Percentiles rank a stretch among this genome's conserved stretches.
phyloP scores from a whole-genome alignment of 2,888 invertebrate species.

The Brenthis ino region DNA sequence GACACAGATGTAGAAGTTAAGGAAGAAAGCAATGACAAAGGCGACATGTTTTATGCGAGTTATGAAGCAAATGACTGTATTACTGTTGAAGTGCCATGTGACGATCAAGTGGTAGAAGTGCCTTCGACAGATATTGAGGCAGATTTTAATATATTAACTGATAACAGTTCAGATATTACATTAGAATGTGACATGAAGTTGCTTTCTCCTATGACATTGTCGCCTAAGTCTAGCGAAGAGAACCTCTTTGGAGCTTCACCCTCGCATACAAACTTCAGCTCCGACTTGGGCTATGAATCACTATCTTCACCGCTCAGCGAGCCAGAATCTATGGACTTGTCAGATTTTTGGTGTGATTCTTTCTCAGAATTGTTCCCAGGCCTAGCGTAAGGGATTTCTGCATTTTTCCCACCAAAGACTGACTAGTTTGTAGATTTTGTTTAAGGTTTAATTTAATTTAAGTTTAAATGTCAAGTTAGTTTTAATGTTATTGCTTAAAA shows the following conservation, averaged over 20 bases:
- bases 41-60: slow-evolving; percentile 87
- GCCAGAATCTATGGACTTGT: slow-evolving; percentile 71
- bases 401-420: slow-evolving; percentile 70
- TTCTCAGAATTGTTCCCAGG: slow-evolving; percentile 90
- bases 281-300: slow-evolving; percentile 78
- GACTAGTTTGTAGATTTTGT: slow-evolving; percentile 61
- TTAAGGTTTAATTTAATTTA: slow-evolving; percentile 39
- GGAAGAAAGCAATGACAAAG: slow-evolving; percentile 68
- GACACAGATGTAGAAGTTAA: slow-evolving; percentile 56
- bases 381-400: slow-evolving; percentile 79
- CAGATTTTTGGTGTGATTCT: slow-evolving; percentile 88
- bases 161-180: slow-evolving; percentile 55
- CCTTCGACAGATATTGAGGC: slow-evolving; percentile 56
- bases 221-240: slow-evolving; percentile 63
- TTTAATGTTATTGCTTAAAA: slow-evolving; percentile 32
- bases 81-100: slow-evolving; percentile 86
- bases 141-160: slow-evolving; percentile 56
- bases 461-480: slow-evolving; percentile 49
- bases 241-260: slow-evolving; percentile 68
- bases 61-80: slow-evolving; percentile 88
- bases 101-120: slow-evolving; percentile 73
- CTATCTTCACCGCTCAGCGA: slow-evolving; percentile 76
- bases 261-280: slow-evolving; percentile 67
- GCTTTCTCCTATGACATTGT: slow-evolving; percentile 71
- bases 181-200: slow-evolving; percentile 72